Percentiles rank a stretch among this genome's conserved stretches.
Conservation (phyloP, 1,140 invertebrate species). For the Pseudomyrmex flavicornis region DNA sequence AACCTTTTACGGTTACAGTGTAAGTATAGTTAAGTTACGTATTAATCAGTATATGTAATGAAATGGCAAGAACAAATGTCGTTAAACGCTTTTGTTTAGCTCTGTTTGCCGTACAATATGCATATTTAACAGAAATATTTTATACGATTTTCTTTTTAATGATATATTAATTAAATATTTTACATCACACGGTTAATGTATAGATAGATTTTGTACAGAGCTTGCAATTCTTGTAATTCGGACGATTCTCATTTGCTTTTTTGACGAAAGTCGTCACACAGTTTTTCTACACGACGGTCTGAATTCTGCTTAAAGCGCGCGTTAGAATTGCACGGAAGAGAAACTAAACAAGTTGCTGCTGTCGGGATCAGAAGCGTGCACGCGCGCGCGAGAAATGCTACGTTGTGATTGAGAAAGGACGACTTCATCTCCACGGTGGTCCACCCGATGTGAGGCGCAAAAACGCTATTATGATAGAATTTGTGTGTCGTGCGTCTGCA, state of each 20-base stretch:
- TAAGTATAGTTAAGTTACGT: slow-evolving; percentile 24
- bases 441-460: slow-evolving; percentile 55
- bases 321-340: slow-evolving; percentile 77
- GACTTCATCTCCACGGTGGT: slow-evolving; percentile 77
- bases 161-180: not conserved
- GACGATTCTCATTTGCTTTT: slow-evolving; percentile 55
- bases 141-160: not conserved
- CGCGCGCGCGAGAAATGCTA: slow-evolving; percentile 38
- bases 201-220: slow-evolving; percentile 45
- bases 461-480: slow-evolving; percentile 62
- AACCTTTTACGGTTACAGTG: slow-evolving; percentile 21
- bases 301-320: slow-evolving; percentile 69
- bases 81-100: no score
- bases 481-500: slow-evolving; percentile 10
- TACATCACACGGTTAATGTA: not conserved
- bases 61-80: not conserved
- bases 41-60: not conserved
- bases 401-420: slow-evolving; percentile 60
- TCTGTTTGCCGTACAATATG: no score
- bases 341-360: slow-evolving; percentile 69
- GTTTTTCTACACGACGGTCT: slow-evolving; percentile 62
- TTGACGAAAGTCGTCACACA: slow-evolving; percentile 38
- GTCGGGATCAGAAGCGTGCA: slow-evolving; percentile 37
- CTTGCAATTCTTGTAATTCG: slow-evolving; percentile 62
- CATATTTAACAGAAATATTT: not conserved